These are phyloP conservation scores for Lepidocolaptes lacrymiger DNA, from an alignment of 2,797 vertebrate species.

Conservation along the genomic window DNA sequence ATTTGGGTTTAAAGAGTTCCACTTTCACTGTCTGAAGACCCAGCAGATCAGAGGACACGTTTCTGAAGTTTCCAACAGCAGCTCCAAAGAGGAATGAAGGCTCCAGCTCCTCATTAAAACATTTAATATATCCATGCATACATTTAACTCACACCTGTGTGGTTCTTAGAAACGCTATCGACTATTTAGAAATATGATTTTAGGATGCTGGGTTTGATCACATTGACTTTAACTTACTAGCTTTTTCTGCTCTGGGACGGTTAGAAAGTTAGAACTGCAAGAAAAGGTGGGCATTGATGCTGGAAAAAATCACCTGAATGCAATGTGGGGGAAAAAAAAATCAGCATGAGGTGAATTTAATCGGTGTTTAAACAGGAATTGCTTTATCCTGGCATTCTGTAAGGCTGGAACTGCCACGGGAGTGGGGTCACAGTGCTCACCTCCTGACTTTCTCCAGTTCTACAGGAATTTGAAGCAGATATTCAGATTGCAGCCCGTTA, in stretches of 20 bases:
- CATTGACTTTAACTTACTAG: not conserved
- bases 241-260: not conserved
- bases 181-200: not conserved
- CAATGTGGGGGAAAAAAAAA: not conserved
- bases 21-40: slow-evolving; percentile 42
- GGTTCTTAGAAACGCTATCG: not conserved
- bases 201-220: not conserved
- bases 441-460: not conserved
- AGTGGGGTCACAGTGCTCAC: not conserved
- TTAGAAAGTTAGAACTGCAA: not conserved
- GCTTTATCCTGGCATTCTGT: not conserved
- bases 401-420: not conserved
- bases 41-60: not conserved
- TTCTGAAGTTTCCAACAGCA: not conserved
- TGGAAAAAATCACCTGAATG: not conserved
- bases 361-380: not conserved
- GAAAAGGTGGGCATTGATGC: not conserved
- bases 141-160: not conserved
- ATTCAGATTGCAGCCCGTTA: not conserved
- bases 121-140: not conserved
- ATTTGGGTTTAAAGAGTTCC: slow-evolving; percentile 29
- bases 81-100: not conserved
- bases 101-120: not conserved
- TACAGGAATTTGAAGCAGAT: not conserved
- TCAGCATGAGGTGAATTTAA: not conserved